A percentile compares a stretch with the other conserved stretches of the same genome.
These are phyloP conservation scores for Menura novaehollandiae DNA, from an alignment of 2,113 vertebrate genomes.

Conservation along the genomic window DNA sequence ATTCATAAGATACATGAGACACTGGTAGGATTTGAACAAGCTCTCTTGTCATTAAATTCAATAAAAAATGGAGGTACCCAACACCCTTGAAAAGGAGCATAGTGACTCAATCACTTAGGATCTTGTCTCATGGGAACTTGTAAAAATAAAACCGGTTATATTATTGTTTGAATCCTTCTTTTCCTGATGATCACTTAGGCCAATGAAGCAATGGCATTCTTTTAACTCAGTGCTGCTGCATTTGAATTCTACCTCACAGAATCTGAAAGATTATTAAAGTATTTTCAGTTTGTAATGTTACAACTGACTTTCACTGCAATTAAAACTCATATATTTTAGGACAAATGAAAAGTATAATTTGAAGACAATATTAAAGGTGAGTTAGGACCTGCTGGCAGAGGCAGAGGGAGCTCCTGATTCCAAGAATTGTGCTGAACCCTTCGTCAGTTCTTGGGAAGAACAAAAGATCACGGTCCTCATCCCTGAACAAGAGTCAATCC, in stretches of 20 bases:
- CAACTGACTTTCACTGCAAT: neutral
- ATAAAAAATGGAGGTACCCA: fast-evolving
- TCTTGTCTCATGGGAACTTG: neutral
- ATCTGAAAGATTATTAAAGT: neutral
- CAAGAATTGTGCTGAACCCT: neutral
- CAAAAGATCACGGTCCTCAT: neutral
- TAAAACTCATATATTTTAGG: neutral
- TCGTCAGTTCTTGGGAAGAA: neutral
- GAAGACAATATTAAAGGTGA: neutral
- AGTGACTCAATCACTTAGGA: neutral
- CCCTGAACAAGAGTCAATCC: neutral
- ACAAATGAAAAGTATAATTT: neutral
- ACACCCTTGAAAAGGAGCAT: neutral
- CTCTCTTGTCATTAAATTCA: neutral
- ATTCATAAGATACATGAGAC: neutral
- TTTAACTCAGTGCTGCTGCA: neutral
- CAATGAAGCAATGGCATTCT: neutral
- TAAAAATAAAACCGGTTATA: neutral
- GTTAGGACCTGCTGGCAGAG: neutral
- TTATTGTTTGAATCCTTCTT: neutral
- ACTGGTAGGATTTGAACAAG: neutral
- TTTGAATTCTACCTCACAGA: neutral
- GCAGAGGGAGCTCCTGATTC: neutral
- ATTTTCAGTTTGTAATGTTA: neutral
- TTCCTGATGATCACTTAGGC: neutral